Conservation (phyloP, 2,888 invertebrate genomes). For the Macropis europaea region DNA sequence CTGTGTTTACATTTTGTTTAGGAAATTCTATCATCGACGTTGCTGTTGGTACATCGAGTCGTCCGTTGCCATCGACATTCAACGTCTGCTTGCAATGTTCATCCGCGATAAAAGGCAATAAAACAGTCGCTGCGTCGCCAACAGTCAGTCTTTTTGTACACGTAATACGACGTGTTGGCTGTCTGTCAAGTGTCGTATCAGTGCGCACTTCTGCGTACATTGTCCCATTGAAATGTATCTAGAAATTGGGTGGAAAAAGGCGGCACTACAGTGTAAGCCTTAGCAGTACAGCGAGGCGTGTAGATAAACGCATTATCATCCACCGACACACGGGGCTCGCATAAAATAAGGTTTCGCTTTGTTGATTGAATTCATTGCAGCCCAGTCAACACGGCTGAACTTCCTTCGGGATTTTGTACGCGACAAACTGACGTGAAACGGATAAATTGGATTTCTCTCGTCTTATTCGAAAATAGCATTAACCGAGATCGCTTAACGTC, state of each 20-base stretch:
- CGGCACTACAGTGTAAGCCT: conserved; percentile 23
- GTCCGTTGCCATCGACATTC: no score
- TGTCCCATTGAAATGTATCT: conserved; percentile 7
- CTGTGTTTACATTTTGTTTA: no score
- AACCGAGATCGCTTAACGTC: conserved; percentile 18
- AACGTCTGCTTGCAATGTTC: no score
- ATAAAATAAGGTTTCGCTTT: conserved; percentile 43
- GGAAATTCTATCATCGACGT: no score
- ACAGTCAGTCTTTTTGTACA: background rate
- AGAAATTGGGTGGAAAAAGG: conserved; percentile 33
- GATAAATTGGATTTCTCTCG: conserved; percentile 33
- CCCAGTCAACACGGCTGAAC: conserved; percentile 39
- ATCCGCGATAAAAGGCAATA: no score
- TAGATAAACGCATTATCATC: conserved; percentile 50
- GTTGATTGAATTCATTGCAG: conserved; percentile 47
- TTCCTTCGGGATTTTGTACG: conserved; percentile 47
- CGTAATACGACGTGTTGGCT: conserved; percentile 1
- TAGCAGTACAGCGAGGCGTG: conserved; percentile 8
- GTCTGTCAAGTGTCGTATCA: background rate
- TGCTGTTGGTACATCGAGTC: no score
- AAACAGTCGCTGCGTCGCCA: no score
- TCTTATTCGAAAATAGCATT: conserved; percentile 30
- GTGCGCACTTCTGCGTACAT: background rate
- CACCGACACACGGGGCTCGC: conserved; percentile 15
- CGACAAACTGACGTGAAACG: conserved; percentile 46